Evolutionary conservation across 1,140 invertebrate species (phyloP).

Genomic region (Vollenhovia emeryi): DNA sequence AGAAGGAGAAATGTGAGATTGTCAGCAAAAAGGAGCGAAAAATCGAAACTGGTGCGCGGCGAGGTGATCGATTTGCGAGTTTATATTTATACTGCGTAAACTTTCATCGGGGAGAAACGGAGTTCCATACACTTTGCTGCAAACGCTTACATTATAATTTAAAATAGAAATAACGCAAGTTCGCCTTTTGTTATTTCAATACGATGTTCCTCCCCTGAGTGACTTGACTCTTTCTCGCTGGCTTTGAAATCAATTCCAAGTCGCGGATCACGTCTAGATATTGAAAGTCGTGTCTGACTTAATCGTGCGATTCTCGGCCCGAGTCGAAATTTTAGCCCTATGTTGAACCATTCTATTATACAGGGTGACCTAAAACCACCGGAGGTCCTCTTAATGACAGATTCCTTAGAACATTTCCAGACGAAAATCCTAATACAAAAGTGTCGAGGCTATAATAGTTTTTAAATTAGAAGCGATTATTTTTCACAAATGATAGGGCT

Average conservation of each 20-base stretch:
- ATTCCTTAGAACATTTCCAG: no score
- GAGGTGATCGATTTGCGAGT: not conserved
- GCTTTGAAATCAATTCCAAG: not conserved
- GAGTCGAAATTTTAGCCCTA: no score
- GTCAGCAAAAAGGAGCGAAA: conserved; percentile 3
- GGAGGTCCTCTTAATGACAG: no score
- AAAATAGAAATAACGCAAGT: not conserved
- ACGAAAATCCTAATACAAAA: no score
- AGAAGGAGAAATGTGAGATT: conserved; percentile 1
- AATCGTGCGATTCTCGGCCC: not conserved
- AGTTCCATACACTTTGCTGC: not conserved
- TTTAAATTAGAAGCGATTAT: no score
- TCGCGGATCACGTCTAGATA: not conserved
- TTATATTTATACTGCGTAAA: conserved; percentile 22
- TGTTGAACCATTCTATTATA: no score
- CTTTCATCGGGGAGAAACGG: conserved; percentile 3
- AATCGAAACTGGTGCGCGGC: not conserved
- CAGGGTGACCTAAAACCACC: no score
- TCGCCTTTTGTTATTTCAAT: not conserved
- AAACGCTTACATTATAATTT: not conserved
- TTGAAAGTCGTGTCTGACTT: not conserved
- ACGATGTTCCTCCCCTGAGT: not conserved
- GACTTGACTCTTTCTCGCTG: not conserved
- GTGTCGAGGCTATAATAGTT: no score
- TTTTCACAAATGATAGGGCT: no score